Evolutionary conservation across 2,113 vertebrate species (phyloP), one percentile per base, ranked within the genome.

Genomic region (Carollia perspicillata): DNA sequence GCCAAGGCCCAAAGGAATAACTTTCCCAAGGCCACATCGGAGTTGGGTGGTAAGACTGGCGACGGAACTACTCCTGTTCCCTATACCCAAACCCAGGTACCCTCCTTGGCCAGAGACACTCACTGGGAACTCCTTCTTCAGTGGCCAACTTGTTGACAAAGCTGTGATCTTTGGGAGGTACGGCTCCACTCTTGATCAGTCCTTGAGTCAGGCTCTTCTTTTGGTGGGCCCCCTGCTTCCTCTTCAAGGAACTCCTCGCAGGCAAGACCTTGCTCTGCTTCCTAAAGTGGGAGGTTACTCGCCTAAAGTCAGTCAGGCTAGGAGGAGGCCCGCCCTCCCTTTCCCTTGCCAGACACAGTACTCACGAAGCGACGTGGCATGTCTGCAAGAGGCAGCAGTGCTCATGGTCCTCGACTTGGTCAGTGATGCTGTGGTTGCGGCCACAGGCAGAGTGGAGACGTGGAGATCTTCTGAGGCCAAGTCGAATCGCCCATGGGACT

Each of bases 331-430:
- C n/a, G 8, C 16, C 72, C 14, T 7, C 30, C 51, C 51, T n/a
- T 26, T 20, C 69, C 80, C 28, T 44, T 53, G 35, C 10, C 49
- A 53, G 55, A 66, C 49, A 37, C 30, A 44, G 49, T 35, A 85
- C 95, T 97, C 94, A 93, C 92, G 84, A 84, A 66, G 93, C 58
- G 55, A 74, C 53, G 87, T 65, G 42, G 49, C 93, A 95, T 60
- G 68, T 53, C 90, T 84, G 58, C 58, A 96, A 94, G 58, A 53
- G 83, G 72, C 93, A 95, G 40, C 17, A 66, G 63, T 58, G 88
- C 65, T 97, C 96, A 72, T 91, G 72, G 20, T 91, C 84, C 68
- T 93, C 91, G 72, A 89, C 33, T 28, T 89, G 84, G 26, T 80
- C 80, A 33, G 28, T 12, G 69, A 95, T 26, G 26, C 95, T 91